Evolutionary conservation across 2,888 invertebrate species (phyloP).

Genomic region (Disparrhopalites patrizii): DNA sequence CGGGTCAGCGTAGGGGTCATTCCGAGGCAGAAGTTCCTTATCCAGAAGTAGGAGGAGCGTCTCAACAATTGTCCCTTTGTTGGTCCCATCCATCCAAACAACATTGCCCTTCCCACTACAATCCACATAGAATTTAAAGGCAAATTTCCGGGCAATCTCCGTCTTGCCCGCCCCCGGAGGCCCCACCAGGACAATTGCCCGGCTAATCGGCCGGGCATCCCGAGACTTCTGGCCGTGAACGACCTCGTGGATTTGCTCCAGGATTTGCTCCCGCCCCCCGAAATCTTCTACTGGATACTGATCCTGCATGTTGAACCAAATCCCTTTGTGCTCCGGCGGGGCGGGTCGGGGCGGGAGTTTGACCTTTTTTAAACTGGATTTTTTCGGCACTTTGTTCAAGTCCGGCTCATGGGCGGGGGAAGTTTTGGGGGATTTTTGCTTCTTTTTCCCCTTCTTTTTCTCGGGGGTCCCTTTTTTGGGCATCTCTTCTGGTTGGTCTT

Average conservation of each 20-base stretch:
- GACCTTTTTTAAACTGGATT: constrained; percentile 3
- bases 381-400: neutral
- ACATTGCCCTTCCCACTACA: constrained; percentile 14
- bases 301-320: constrained; percentile 22
- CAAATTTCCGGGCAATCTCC: constrained; percentile 27
- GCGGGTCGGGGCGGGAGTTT: neutral
- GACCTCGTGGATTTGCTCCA: constrained; percentile 6
- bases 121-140: constrained; percentile 17
- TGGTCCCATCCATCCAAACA: constrained; percentile 15
- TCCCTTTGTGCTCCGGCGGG: neutral
- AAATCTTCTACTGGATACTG: constrained; percentile 24
- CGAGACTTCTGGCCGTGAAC: constrained; percentile 12
- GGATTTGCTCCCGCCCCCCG: neutral
- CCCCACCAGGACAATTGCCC: constrained; percentile 17
- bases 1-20: neutral
- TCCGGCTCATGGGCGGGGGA: too few relatives aligned
- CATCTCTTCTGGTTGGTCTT: too few relatives aligned
- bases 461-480: too few relatives aligned
- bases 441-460: neutral
- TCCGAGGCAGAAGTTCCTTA: neutral
- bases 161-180: constrained; percentile 13
- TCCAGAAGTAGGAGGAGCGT: neutral
- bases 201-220: constrained; percentile 15
- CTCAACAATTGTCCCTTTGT: neutral
- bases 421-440: neutral